Evolutionary conservation across 1,140 invertebrate genomes (phyloP).

Genomic region (Camponotus pennsylvanicus): DNA sequence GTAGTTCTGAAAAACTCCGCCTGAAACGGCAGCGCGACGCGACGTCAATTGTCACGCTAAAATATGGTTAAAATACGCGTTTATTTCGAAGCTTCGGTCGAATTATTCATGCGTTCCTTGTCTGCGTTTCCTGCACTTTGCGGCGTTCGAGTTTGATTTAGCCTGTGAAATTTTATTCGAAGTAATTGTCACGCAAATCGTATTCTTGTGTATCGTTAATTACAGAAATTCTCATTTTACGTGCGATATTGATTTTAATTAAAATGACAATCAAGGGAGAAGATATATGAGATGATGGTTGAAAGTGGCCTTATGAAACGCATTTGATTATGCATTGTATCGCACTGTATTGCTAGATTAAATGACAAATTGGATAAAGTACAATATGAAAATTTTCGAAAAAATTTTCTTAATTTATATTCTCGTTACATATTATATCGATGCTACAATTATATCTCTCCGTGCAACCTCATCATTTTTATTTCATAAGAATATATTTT

Average conservation of each 20-base stretch:
- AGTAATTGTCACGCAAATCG: background rate
- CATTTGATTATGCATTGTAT: background rate
- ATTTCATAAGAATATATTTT: too few relatives aligned
- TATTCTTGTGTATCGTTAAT: background rate
- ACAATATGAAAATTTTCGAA: background rate
- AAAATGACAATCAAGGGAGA: background rate
- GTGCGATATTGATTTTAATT: background rate
- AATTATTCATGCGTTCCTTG: too few relatives aligned
- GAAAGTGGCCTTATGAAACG: background rate
- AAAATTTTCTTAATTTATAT: background rate
- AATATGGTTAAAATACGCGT: background rate
- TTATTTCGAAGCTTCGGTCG: background rate
- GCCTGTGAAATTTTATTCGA: too few relatives aligned
- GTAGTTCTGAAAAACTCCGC: conserved; percentile 68
- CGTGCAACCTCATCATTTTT: too few relatives aligned
- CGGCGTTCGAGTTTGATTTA: too few relatives aligned
- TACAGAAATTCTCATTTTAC: too few relatives aligned
- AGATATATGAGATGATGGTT: background rate
- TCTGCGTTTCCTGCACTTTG: too few relatives aligned
- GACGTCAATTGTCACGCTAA: conserved; percentile 60
- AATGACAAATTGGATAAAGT: background rate
- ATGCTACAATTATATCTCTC: background rate
- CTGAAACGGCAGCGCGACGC: conserved; percentile 83
- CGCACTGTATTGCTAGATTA: background rate
- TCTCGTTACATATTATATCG: background rate